Conservation (phyloP, 2,113 vertebrate species). For the Paracyprichromis sp. region DNA sequence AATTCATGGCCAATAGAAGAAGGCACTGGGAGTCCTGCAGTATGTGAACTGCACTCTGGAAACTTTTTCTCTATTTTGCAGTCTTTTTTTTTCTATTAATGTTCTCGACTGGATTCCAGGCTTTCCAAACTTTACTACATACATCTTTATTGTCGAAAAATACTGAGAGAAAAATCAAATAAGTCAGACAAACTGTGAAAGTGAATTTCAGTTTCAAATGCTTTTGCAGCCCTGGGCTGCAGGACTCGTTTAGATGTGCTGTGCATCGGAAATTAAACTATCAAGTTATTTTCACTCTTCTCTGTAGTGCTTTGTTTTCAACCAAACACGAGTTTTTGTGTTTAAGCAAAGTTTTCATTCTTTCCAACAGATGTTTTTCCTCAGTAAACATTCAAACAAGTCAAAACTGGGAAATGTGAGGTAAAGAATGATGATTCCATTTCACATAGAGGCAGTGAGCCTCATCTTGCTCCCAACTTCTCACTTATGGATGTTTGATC, state of each 20-base stretch:
- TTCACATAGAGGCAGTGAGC: neutral
- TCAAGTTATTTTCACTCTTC: neutral
- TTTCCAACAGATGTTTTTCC: neutral
- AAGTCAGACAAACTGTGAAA: neutral
- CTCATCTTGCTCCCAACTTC: neutral
- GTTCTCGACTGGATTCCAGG: neutral
- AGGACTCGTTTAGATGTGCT: neutral
- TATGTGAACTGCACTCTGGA: slow-evolving; percentile 17
- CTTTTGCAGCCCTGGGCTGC: neutral
- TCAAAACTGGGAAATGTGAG: neutral
- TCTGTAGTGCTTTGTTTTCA: neutral
- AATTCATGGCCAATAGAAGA: slow-evolving; percentile 35
- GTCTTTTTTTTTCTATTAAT: neutral
- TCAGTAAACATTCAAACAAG: neutral
- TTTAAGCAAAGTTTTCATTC: neutral
- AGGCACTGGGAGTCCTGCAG: neutral
- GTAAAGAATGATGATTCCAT: neutral
- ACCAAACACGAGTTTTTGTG: neutral
- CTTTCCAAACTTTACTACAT: neutral
- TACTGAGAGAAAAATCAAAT: neutral
- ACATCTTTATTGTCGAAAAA: neutral
- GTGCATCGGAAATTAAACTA: neutral
- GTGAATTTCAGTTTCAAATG: neutral
- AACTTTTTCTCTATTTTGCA: slow-evolving; percentile 15
- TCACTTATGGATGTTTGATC: neutral